Evolutionary conservation across 2,113 vertebrate species (phyloP), one percentile per base, ranked within the genome.

Genomic region (Psettodes erumei): DNA sequence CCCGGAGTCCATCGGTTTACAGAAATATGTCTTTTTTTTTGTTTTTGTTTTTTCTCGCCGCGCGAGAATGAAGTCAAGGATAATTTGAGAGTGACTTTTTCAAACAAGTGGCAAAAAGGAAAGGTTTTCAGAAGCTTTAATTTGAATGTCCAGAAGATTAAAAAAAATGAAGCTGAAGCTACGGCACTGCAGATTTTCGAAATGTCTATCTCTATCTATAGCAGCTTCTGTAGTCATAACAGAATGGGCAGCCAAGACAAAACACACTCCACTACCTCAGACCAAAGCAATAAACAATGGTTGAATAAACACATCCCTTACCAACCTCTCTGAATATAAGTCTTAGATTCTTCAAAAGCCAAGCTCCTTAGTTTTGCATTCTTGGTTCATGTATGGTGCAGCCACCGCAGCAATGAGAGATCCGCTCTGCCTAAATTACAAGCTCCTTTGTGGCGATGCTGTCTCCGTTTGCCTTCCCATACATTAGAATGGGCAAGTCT

Each of bases 251-350:
- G 85, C 86, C 90, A 91, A 92, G 91, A 92, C 90, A 92, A 92
- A 91, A 91, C 88, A 91, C 84, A 89, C 88, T 88, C 86, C 55
- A 76, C 89, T 87, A 88, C 83, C 86, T 91, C 87, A 87, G 83
- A 90, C 85, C 83, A 63, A 83, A 90, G 88, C 82, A 91, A 92
- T 91, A 90, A 92, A 92, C 91, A 91, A 90, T 80, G 90, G 86
- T 85, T 86, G 83, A 91, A 91, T 91, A 89, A 90, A 91, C 89
- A 89, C 90, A 88, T 82, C 86, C 89, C 76, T 88, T 77, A 89
- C 79, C 79, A 86, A 82, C 88, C 84, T 64, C 86, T 87, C 83
- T 50, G 81, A 88, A 86, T 82, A 83, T 77, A 89, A 86, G 85
- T 83, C 84, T 70, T 55, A 74, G 77, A 88, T 86, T 87, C 84